A percentile compares a stretch with the other conserved stretches of the same genome.
phyloP scores from a whole-genome alignment of 2,888 invertebrate genomes.

The Rhopalosiphum nymphaeae region DNA sequence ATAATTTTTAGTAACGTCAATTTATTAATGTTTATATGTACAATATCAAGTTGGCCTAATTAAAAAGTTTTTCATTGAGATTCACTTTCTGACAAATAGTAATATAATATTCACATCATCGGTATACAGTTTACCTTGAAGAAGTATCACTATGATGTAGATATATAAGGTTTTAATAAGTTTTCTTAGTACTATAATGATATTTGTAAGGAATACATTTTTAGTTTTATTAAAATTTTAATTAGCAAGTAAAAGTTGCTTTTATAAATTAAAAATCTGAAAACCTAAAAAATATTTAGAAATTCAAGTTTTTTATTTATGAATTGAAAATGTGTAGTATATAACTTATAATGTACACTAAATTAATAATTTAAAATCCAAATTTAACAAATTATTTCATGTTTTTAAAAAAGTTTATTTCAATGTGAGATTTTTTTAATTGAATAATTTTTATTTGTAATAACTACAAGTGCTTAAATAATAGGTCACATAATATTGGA shows the following conservation, averaged over 20 bases:
- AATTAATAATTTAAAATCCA: not conserved
- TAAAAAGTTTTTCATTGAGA: not conserved
- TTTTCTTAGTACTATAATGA: not conserved
- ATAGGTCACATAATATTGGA: not conserved
- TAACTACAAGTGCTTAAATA: not conserved
- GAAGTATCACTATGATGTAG: not conserved
- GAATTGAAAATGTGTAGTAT: not conserved
- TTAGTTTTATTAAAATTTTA: not conserved
- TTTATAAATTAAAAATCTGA: not conserved
- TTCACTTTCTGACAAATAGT: not conserved
- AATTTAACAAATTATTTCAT: not conserved
- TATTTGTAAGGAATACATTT: not conserved
- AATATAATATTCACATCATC: not conserved
- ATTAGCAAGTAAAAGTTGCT: not conserved
- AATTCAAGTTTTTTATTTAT: not conserved
- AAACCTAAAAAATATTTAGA: not conserved
- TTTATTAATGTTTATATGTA: not conserved
- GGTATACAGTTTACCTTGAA: not conserved
- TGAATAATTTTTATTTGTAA: not conserved
- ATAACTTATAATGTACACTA: not conserved
- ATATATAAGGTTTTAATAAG: not conserved
- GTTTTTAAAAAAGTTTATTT: not conserved
- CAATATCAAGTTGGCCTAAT: not conserved
- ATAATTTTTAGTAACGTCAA: not conserved
- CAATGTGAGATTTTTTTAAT: not conserved